Evolutionary conservation across 2,113 vertebrate genomes (phyloP).

Genomic region (Aspidoscelis tigris): DNA sequence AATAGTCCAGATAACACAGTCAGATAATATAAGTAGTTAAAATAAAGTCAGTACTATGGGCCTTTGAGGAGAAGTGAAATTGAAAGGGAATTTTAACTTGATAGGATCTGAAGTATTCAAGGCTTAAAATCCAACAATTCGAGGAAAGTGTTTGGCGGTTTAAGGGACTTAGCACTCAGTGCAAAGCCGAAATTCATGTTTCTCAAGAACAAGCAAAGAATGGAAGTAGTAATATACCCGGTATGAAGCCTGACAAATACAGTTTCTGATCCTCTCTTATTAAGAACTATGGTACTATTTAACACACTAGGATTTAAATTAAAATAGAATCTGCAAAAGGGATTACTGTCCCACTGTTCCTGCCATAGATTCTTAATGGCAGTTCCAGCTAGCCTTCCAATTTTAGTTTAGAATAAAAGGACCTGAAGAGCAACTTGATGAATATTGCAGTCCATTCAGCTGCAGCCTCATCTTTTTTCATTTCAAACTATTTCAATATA

Average conservation of each 20-base stretch:
- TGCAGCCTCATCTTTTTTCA: slow-evolving; percentile 19
- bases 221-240: neutral
- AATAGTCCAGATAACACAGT: slow-evolving; percentile 3
- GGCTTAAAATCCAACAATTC: slow-evolving; percentile 14
- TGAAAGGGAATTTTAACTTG: slow-evolving; percentile 20
- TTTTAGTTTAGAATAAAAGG: slow-evolving; percentile 16
- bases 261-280: slow-evolving; percentile 24
- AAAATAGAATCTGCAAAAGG: slow-evolving; percentile 41
- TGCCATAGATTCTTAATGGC: slow-evolving; percentile 34
- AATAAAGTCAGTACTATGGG: neutral
- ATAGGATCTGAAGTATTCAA: slow-evolving; percentile 5
- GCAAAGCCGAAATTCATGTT: slow-evolving; percentile 22
- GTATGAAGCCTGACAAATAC: slow-evolving; percentile 24
- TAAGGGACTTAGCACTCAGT: slow-evolving; percentile 13
- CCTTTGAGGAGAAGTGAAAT: neutral
- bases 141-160: neutral
- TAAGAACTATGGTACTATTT: slow-evolving; percentile 26
- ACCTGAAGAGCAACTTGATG: slow-evolving; percentile 34
- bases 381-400: slow-evolving; percentile 36
- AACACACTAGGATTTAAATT: slow-evolving; percentile 35
- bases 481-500: neutral
- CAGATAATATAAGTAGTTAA: slow-evolving; percentile 31
- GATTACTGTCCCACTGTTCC: slow-evolving; percentile 44
- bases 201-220: slow-evolving; percentile 36
- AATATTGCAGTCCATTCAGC: slow-evolving; percentile 1